Evolutionary conservation across 53 echinoderm and acorn worm genomes (phyloP).

Genomic region (Holothuria leucospilota): DNA sequence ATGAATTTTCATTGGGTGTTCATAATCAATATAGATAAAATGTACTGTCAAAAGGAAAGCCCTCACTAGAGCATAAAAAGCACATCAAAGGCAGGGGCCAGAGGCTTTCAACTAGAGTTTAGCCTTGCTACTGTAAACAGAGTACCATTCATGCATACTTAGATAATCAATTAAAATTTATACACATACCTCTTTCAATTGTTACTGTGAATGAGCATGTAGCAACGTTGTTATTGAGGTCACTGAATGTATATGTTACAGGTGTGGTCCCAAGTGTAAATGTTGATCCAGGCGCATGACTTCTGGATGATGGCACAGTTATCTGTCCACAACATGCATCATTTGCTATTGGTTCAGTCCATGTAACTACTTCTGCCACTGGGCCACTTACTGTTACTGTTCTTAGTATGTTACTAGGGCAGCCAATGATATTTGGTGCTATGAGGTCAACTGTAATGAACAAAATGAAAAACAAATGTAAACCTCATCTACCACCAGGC

Average conservation of each 20-base stretch:
- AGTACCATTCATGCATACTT: too few species aligned
- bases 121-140: too few species aligned
- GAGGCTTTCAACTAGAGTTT: too few species aligned
- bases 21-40: too few species aligned
- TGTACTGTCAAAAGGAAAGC: too few species aligned
- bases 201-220: conserved; percentile 39
- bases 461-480: neutral
- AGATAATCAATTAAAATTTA: too few species aligned
- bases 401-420: conserved; percentile 41
- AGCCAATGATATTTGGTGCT: conserved; percentile 52
- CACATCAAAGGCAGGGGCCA: too few species aligned
- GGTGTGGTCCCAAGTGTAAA: conserved; percentile 48
- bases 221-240: conserved; percentile 16
- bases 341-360: conserved; percentile 49
- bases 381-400: conserved; percentile 7
- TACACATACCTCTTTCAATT: conserved; percentile 8
- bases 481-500: neutral
- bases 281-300: conserved; percentile 25
- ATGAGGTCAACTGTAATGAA: conserved; percentile 30
- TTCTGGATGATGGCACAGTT: conserved; percentile 29
- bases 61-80: too few species aligned
- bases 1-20: too few species aligned
- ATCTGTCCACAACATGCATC: conserved; percentile 30
- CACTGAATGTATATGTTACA: conserved; percentile 41
- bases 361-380: conserved; percentile 21